These are phyloP conservation scores for Agrochola litura DNA, from an alignment of 2,888 invertebrate genomes.

Conservation along the genomic window DNA sequence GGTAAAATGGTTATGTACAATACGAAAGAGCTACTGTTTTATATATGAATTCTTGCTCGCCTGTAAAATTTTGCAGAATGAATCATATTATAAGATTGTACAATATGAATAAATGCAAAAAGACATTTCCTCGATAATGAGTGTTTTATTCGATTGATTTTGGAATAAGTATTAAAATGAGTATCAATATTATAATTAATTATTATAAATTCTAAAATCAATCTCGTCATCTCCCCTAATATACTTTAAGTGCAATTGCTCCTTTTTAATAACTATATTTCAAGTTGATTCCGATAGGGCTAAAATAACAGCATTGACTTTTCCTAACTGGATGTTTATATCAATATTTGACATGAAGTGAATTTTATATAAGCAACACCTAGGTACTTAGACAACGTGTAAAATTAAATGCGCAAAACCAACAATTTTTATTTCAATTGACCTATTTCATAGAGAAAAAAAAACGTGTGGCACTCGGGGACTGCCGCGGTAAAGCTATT, in stretches of 20 bases:
- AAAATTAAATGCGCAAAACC: too few relatives aligned
- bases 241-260: not conserved
- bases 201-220: constrained; percentile 31
- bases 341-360: too few relatives aligned
- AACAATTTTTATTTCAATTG: too few relatives aligned
- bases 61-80: constrained; percentile 91
- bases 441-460: too few relatives aligned
- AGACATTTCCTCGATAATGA: constrained; percentile 88
- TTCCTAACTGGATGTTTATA: not conserved
- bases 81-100: constrained; percentile 91
- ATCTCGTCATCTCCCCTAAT: not conserved
- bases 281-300: not conserved
- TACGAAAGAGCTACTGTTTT: constrained; percentile 90
- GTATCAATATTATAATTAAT: too few relatives aligned
- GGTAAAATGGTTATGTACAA: constrained; percentile 91
- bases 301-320: not conserved
- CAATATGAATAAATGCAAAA: constrained; percentile 91
- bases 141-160: constrained; percentile 67
- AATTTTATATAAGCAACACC: not conserved
- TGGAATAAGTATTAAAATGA: not conserved
- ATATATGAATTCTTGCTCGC: constrained; percentile 91
- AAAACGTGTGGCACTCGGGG: too few relatives aligned
- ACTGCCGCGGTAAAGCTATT: too few relatives aligned
- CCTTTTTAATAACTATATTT: not conserved
- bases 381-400: too few relatives aligned